Percentiles rank a stretch among this genome's conserved stretches.
Conservation (phyloP, 2,888 invertebrate species). For the Phania funesta region DNA sequence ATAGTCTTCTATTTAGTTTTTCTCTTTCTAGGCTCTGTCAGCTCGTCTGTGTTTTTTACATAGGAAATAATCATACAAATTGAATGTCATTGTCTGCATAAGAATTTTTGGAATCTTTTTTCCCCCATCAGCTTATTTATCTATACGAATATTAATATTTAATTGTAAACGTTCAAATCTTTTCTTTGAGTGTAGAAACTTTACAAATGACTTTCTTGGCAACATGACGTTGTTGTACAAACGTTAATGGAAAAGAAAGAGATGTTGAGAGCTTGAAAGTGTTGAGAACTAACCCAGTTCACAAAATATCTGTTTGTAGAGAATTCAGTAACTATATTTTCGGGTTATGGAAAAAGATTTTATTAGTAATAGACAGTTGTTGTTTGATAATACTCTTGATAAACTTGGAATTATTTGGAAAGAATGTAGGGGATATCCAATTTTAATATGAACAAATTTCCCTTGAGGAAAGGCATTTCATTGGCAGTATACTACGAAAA, state of each 20-base stretch:
- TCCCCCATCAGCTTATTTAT: not conserved
- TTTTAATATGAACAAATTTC: too few species aligned
- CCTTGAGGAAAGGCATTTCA: too few species aligned
- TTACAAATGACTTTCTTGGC: constrained; percentile 50
- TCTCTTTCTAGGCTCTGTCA: too few species aligned
- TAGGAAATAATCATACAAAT: constrained; percentile 61
- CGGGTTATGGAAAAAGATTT: too few species aligned
- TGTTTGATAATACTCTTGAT: too few species aligned
- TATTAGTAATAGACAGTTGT: too few species aligned
- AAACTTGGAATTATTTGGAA: too few species aligned
- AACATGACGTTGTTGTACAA: constrained; percentile 34
- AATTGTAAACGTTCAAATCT: not conserved
- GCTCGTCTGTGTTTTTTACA: not conserved
- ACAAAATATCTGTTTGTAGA: too few species aligned
- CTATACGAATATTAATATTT: not conserved
- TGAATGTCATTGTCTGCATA: constrained; percentile 45
- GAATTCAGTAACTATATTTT: too few species aligned
- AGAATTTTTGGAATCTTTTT: constrained; percentile 1
- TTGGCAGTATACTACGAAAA: too few species aligned
- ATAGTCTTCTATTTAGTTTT: too few species aligned
- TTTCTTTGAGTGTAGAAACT: constrained; percentile 43
- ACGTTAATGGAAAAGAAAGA: not conserved
- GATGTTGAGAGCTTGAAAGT: not conserved
- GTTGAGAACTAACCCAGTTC: not conserved
- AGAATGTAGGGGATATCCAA: too few species aligned